A percentile compares a stretch with the other conserved stretches of the same genome.
Evolutionary conservation across 2,888 invertebrate species (phyloP).

Genomic region (Patella caerulea): DNA sequence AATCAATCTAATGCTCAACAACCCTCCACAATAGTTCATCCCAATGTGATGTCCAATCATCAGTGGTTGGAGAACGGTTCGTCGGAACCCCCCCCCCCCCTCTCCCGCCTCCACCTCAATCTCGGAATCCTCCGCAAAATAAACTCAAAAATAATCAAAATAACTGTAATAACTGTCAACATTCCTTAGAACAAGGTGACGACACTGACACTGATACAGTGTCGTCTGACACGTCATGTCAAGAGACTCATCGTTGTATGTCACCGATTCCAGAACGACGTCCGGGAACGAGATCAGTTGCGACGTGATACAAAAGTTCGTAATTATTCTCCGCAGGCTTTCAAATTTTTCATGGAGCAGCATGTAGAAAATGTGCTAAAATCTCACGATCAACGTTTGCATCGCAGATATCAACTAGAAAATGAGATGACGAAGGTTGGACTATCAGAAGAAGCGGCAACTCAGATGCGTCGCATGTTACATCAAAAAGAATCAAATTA

Average conservation of each 20-base stretch:
- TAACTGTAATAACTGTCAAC: neutral
- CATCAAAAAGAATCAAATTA: slow-evolving; percentile 99
- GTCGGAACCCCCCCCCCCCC: neutral
- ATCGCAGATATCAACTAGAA: slow-evolving; percentile 90
- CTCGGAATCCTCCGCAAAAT: slow-evolving; percentile 9
- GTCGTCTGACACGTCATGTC: slow-evolving; percentile 43
- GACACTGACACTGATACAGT: slow-evolving; percentile 53
- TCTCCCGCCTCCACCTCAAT: slow-evolving; percentile 15
- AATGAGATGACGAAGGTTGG: slow-evolving; percentile 95
- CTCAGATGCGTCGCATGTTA: slow-evolving; percentile 90
- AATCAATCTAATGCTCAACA: slow-evolving; percentile 19
- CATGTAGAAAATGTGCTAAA: slow-evolving; percentile 98
- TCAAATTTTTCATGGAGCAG: slow-evolving; percentile 99
- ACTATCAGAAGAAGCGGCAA: slow-evolving; percentile 72
- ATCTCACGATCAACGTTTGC: slow-evolving; percentile 91
- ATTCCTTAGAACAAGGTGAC: slow-evolving; percentile 30
- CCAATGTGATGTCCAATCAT: slow-evolving; percentile 13
- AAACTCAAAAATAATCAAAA: neutral
- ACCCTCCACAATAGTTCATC: slow-evolving; percentile 19
- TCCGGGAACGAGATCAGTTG: slow-evolving; percentile 84
- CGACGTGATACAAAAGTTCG: slow-evolving; percentile 86
- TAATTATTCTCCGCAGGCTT: slow-evolving; percentile 95
- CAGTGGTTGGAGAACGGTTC: slow-evolving; percentile 8
- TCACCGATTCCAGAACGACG: slow-evolving; percentile 94
- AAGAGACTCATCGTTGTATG: slow-evolving; percentile 62